Evolutionary conservation across 2,113 vertebrate genomes (phyloP).

Genomic region (Falcunculus frontatus): DNA sequence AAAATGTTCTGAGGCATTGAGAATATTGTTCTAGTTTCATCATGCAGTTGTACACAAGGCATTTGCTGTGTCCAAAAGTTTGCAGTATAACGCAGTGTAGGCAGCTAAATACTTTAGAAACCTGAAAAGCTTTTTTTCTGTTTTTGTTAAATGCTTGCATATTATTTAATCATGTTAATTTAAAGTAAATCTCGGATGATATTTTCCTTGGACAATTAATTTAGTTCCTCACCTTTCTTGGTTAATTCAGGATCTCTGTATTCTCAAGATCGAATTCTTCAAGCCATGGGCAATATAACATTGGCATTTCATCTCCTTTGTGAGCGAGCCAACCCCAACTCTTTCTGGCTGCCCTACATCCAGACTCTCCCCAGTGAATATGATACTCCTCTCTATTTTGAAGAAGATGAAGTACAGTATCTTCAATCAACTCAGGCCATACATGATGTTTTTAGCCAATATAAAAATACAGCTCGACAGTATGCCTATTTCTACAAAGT

Average conservation of each 20-base stretch:
- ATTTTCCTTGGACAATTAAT: not conserved
- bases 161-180: not conserved
- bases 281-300: conserved; percentile 97
- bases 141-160: not conserved
- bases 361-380: conserved; percentile 90
- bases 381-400: conserved; percentile 92
- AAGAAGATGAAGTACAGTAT: conserved; percentile 89
- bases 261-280: conserved; percentile 93
- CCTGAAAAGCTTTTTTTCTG: not conserved
- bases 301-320: conserved; percentile 95
- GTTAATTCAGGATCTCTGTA: conserved; percentile 84
- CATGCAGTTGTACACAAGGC: not conserved
- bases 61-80: not conserved
- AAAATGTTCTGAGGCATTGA: not conserved
- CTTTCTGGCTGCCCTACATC: conserved; percentile 94
- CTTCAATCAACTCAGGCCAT: conserved; percentile 93
- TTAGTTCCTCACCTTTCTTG: conserved; percentile 21
- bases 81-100: not conserved
- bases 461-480: conserved; percentile 96
- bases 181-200: not conserved
- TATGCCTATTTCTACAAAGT: conserved; percentile 99
- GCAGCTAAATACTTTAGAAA: not conserved
- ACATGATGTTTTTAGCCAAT: conserved; percentile 93
- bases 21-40: not conserved
- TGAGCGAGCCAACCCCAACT: conserved; percentile 84